Conservation (phyloP, 2,113 vertebrate genomes). For the Marcusenius ussheri region DNA sequence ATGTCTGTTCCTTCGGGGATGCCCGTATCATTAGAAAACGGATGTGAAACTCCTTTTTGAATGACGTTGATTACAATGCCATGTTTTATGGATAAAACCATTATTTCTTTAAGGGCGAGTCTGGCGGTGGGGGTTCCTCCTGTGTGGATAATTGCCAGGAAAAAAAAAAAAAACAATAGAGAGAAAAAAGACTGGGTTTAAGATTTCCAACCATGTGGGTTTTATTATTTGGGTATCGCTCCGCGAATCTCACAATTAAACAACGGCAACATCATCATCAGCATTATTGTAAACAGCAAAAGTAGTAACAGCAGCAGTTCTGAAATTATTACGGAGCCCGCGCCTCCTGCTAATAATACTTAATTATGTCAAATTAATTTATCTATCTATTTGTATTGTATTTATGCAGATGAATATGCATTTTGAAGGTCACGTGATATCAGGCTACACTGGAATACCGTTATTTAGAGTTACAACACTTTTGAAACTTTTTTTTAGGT, state of each 20-base stretch:
- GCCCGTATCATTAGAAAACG: conserved; percentile 27
- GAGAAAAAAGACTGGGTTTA: conserved; percentile 1
- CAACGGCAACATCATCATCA: not conserved
- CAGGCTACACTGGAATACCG: not conserved
- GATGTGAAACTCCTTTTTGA: conserved; percentile 12
- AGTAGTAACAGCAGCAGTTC: not conserved
- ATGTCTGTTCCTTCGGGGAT: conserved; percentile 32
- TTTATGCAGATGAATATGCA: not conserved
- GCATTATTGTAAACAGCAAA: not conserved
- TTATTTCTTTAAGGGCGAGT: conserved; percentile 20
- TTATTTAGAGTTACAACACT: not conserved
- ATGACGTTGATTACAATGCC: conserved; percentile 24
- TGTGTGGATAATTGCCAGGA: conserved; percentile 20
- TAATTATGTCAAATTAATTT: conserved; percentile 7
- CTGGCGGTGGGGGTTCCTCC: conserved; percentile 12
- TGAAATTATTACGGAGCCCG: not conserved
- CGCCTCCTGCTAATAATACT: not conserved
- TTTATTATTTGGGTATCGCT: not conserved
- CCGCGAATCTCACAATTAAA: not conserved
- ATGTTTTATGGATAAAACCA: conserved; percentile 26
- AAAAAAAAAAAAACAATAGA: not conserved
- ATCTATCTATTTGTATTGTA: conserved; percentile 15
- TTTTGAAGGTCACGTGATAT: not conserved
- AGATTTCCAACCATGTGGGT: not conserved
- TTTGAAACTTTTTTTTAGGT: not conserved